Base-by-base conservation (phyloP, 2,797 vertebrate genomes). In the Scolopax bukidnonensis region DNA sequence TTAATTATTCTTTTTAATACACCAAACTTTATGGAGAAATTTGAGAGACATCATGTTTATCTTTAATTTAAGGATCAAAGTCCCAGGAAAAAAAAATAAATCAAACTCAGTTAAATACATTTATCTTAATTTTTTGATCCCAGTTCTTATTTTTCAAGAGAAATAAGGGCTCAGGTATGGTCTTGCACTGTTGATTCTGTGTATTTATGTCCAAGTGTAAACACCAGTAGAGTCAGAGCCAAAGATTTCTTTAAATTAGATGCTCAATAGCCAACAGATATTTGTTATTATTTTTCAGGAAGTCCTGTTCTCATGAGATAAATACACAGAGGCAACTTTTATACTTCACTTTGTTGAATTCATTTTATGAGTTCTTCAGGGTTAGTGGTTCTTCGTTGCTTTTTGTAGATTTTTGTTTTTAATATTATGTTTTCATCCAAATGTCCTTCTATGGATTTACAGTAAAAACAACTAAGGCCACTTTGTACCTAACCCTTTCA, bases 401-500 rank as follows among this genome's bases (percentile, higher is more conserved):
- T 76, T 61, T 45, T 36, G 20, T 51, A 28, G 28, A 13, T 59
- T 78, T 73, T 67, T 28, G 19, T 86, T 90, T 78, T 85, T 32
- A 48, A 76, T 78, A 82, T 67, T 73, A 18, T 63, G 23, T 51
- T 97, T 96, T 89, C 38, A 71, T 85, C 54, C 86, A 80, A 61
- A 77, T 91, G 90, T 83, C 73, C 65, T 95, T 83, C 82, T 75
- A 54, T 3, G 73, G 60, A 94, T 79, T 90, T 77, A 90, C 28
- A 95, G 56, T 19, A 84, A 43, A 96, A 89, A 88, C 77, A 93
- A 84, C 67, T 40, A 54, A 89, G 94, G 77, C 36, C 61, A 48
- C 30, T 95, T 93, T 89, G 61, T 57, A 74, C 77, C 69, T 87
- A 69, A 90, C 32, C 70, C 51, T 93, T 97, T 95, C 86, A 38